Evolutionary conservation across 2,888 invertebrate genomes (phyloP), one percentile per base, ranked within the genome.

Genomic region (Ophion ventricosus): DNA sequence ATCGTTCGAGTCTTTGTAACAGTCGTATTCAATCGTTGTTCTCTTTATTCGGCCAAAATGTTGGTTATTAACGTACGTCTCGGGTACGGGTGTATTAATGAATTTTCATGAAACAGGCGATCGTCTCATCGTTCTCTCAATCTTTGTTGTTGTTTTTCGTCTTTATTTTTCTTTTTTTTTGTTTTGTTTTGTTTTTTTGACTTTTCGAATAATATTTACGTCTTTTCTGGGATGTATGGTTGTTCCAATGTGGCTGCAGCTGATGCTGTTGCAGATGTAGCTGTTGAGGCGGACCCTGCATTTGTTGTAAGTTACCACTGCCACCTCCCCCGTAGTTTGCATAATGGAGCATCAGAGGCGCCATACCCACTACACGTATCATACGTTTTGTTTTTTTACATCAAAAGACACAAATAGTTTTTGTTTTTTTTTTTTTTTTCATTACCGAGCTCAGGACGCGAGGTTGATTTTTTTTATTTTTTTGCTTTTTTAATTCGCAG

Each of bases 301-400:
- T 93, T 92, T 92, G 92, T 92, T 92, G 93, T 90, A 93, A 91
- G 92, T 92, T 93, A 94, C 95, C 95, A 94, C 94, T 94, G 93
- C 94, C 94, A 93, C 94, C 94, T 94, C 94, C 94, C 93, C 94
- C 94, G 94, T 94, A 94, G 94, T 94, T 94, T 94, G 94, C 93
- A 94, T 94, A 95, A 93, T 94, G 94, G 93, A 94, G 94, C 94
- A 94, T 94, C 94, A 93, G 90, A 93, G 93, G 93, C 92, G 93
- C 93, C 93, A 93, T 93, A 93, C 94, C 92, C 93, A 94, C 94
- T 94, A 94, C 92, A 91, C 86, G 84, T 91, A 89, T 90, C 88
- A 91, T 87, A 91, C 67, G 87, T 87, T 87, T 87, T 85, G 26
- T 64, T 63, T 85, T 61, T 64, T 63, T 61, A 78, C 70, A 84